These are phyloP conservation scores for Perognathus longimembris DNA, from an alignment of 2,113 vertebrate genomes.

Conservation along the genomic window DNA sequence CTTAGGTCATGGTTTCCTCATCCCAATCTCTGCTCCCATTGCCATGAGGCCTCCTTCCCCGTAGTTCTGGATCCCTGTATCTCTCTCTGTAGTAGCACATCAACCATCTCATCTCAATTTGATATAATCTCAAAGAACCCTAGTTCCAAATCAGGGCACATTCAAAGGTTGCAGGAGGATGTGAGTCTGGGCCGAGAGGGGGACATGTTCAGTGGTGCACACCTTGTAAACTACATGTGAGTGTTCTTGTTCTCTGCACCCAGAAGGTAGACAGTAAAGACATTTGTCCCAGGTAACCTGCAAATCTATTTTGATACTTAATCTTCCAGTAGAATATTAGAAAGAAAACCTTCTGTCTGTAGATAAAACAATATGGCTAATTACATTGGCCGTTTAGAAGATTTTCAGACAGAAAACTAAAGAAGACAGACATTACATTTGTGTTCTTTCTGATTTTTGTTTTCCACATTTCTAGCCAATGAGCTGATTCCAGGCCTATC, in stretches of 20 bases:
- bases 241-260: background rate
- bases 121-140: background rate
- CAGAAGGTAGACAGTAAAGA: background rate
- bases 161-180: background rate
- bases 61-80: background rate
- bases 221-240: background rate
- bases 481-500: background rate
- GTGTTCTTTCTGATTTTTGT: background rate
- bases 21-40: background rate
- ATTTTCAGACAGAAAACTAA: conserved; percentile 13
- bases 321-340: background rate
- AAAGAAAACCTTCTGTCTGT: background rate
- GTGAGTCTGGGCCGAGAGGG: background rate
- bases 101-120: background rate
- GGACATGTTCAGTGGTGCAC: background rate
- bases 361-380: conserved; percentile 1
- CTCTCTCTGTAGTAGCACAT: background rate
- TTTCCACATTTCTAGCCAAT: conserved; percentile 9
- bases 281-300: background rate
- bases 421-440: background rate
- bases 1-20: no score
- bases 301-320: background rate
- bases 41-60: background rate
- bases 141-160: conserved; percentile 13
- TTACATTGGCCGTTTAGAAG: conserved; percentile 12